Percentiles rank a stretch among this genome's conserved stretches.
phyloP scores from a whole-genome alignment of 1,140 invertebrate genomes.

The Drosophila takahashii region DNA sequence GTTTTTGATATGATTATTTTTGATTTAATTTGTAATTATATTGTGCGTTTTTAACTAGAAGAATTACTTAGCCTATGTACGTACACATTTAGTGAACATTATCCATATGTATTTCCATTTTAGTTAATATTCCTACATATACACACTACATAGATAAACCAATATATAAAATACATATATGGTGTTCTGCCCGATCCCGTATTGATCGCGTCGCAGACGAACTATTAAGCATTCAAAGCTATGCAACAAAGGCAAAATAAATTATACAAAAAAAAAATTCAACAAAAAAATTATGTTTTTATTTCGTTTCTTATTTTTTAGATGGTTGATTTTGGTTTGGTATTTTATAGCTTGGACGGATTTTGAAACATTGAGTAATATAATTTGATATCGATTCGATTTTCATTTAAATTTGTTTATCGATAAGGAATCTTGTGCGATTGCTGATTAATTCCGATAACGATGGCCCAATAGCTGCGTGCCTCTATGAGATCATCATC shows the following conservation, averaged over 20 bases:
- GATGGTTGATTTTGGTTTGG: neutral
- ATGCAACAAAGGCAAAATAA: slow-evolving; percentile 49
- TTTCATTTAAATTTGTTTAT: neutral
- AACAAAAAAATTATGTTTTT: slow-evolving; percentile 8
- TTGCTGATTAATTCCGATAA: neutral
- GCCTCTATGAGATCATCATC: slow-evolving; percentile 23
- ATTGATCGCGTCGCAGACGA: slow-evolving; percentile 22
- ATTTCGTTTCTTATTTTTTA: slow-evolving; percentile 30
- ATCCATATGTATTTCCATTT: slow-evolving; percentile 50
- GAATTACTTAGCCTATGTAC: slow-evolving; percentile 31
- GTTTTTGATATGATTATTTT: slow-evolving; percentile 29
- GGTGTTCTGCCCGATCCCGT: slow-evolving; percentile 26
- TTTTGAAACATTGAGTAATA: no score
- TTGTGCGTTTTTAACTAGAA: slow-evolving; percentile 31
- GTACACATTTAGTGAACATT: slow-evolving; percentile 33
- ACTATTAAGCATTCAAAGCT: slow-evolving; percentile 47
- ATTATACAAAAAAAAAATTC: slow-evolving; percentile 48
- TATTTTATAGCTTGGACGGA: neutral
- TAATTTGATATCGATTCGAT: neutral
- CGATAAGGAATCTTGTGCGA: neutral
- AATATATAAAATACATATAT: slow-evolving; percentile 30
- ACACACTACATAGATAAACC: slow-evolving; percentile 27
- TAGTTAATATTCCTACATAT: slow-evolving; percentile 49
- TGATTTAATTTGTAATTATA: slow-evolving; percentile 34
- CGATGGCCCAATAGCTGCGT: slow-evolving; percentile 14